phyloP scores from a whole-genome alignment of 1,140 invertebrate species.

The Heliconius congener region DNA sequence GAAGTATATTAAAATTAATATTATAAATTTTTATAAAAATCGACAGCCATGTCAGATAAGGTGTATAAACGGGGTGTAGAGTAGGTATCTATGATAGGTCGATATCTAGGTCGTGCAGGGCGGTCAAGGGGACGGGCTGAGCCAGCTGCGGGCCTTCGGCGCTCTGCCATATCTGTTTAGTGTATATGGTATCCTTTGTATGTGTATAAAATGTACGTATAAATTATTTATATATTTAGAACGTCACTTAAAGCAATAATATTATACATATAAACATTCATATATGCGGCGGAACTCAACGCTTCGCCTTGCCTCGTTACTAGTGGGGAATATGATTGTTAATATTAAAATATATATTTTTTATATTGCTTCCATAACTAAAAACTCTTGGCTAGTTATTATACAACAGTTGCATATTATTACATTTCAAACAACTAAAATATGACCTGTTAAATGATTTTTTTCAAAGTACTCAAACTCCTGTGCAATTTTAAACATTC shows the following conservation, averaged over 20 bases:
- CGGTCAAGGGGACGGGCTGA: conserved; percentile 43
- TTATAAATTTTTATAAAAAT: neutral
- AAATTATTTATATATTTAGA: too few relatives aligned
- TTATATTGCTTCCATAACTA: too few relatives aligned
- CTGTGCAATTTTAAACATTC: too few relatives aligned
- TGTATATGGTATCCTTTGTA: conserved; percentile 4
- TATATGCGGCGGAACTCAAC: too few relatives aligned
- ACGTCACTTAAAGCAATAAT: too few relatives aligned
- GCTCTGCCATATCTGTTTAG: conserved; percentile 15
- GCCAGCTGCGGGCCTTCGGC: conserved; percentile 23
- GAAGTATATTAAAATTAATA: neutral
- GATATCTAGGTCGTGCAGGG: conserved; percentile 53
- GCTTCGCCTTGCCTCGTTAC: too few relatives aligned
- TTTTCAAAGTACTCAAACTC: neutral
- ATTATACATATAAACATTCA: too few relatives aligned
- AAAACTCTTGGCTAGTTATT: too few relatives aligned
- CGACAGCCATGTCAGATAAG: neutral
- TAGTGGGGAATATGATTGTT: too few relatives aligned
- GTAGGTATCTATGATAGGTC: conserved; percentile 39
- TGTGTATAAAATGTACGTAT: neutral
- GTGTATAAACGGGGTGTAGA: conserved; percentile 16
- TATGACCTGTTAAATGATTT: neutral
- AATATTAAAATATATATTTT: too few relatives aligned
- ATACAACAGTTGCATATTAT: too few relatives aligned
- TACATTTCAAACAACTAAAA: too few relatives aligned